Base-by-base conservation (phyloP, 2,797 vertebrate species). In the Amblyopsis hoosieri region DNA sequence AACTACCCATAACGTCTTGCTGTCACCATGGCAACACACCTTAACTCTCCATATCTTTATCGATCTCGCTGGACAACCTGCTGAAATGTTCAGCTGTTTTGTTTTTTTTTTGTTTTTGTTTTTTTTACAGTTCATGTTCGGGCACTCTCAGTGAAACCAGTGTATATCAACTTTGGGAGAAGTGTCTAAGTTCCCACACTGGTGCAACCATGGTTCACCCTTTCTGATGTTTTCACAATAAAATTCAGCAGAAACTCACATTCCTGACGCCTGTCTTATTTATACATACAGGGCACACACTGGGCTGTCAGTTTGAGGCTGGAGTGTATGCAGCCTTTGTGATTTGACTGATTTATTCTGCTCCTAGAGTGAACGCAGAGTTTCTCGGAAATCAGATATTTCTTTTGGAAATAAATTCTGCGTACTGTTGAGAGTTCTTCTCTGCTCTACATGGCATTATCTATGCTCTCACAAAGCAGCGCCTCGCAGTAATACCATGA, bases 201-300 rank as follows among this genome's bases (percentile, higher is more conserved):
- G 62, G 67, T 50, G 12, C 37, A 14, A 63, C 69, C 50, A 37
- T 17, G 42, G 57, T 79, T 73, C 75, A 66, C 84, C 71, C 73
- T 74, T 76, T 85, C 79, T 76, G 57, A 80, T 72, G 66, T 81
- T 87, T 85, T 83, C 74, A 84, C 78, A 88, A 88, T 88, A 87
- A 87, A 88, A 82, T 51, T 14, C 76, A 56, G 69, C 66, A 81
- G 72, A 85, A 83, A 78, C 49, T 19, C 47, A 47, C 56, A 54
- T 33, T 51, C 47, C 23, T 19, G 55, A 33, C 37, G 2, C 42
- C 55, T 59, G 19, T 9, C n/a, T 31, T 48, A 12, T 48, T 15
- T 58, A 9, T 10, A 8, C 37, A 42, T 9, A 42, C 37, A 42
- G 37, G 37, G 7, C 7, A 42, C 37, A 42, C 37, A 42, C 23